Evolutionary conservation across 2,113 vertebrate genomes (phyloP).

Genomic region (Cygnus atratus): DNA sequence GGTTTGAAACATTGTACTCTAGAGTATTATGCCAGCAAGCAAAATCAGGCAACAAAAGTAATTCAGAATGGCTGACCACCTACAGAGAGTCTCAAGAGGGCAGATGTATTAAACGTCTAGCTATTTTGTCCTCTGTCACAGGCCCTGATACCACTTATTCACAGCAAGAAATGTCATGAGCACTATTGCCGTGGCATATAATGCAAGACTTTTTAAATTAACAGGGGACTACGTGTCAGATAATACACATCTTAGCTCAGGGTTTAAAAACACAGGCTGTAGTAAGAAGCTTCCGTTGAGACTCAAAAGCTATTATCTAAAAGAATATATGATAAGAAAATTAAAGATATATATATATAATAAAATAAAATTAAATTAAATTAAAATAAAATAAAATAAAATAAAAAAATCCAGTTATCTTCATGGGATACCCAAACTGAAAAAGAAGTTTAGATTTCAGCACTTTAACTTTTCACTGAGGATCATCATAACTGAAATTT

Average conservation of each 20-base stretch:
- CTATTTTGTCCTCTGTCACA: background rate
- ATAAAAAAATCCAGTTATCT: background rate
- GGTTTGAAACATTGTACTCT: background rate
- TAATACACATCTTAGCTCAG: background rate
- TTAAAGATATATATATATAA: no score
- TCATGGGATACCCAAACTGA: background rate
- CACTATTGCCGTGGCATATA: fast-evolving
- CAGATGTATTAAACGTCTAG: background rate
- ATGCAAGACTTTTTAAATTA: background rate
- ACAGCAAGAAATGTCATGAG: background rate
- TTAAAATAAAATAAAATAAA: background rate
- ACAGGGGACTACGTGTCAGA: background rate
- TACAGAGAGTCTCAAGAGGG: background rate
- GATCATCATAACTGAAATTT: background rate
- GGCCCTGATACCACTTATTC: background rate
- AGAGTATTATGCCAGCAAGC: background rate
- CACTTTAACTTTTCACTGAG: background rate
- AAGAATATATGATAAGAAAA: background rate
- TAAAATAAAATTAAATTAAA: no score
- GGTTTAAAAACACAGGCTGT: background rate
- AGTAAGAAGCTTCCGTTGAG: background rate
- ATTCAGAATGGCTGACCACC: background rate
- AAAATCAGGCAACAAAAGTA: background rate
- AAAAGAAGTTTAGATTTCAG: background rate
- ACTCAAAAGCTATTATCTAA: background rate